These are phyloP conservation scores for Apus apus DNA, from an alignment of 2,113 vertebrate genomes.

Conservation along the genomic window DNA sequence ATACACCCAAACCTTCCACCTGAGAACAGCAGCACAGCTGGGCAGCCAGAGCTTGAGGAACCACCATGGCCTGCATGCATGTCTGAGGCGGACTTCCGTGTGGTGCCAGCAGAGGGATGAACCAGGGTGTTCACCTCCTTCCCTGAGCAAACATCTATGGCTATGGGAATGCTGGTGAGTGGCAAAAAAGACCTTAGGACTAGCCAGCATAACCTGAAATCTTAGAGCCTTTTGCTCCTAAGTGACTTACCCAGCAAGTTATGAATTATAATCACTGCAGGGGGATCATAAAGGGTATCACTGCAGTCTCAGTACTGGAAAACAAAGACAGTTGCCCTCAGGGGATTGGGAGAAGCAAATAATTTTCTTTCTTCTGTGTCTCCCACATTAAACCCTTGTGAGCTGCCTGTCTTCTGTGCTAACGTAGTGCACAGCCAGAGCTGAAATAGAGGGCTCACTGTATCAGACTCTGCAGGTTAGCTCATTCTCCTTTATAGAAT, in stretches of 20 bases:
- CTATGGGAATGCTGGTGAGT: not conserved
- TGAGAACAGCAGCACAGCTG: not conserved
- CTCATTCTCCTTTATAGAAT: slow-evolving; percentile 37
- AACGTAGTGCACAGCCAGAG: slow-evolving; percentile 31
- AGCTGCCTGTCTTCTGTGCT: slow-evolving; percentile 7
- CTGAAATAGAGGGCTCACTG: slow-evolving; percentile 20
- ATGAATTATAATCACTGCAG: not conserved
- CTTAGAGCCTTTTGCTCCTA: not conserved
- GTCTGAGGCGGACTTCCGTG: accelerated
- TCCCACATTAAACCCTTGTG: not conserved
- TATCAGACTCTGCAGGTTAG: slow-evolving; percentile 43
- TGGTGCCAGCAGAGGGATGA: accelerated
- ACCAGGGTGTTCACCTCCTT: not conserved
- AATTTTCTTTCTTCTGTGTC: not conserved
- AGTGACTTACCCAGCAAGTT: not conserved
- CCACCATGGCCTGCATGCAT: accelerated
- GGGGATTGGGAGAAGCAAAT: not conserved
- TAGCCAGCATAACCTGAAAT: not conserved
- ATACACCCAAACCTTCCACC: not conserved
- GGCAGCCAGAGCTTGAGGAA: not conserved
- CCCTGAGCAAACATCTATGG: not conserved
- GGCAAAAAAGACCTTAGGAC: not conserved
- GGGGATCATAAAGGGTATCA: not conserved
- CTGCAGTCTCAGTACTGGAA: not conserved
- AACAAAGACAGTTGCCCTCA: not conserved